These are phyloP conservation scores for Cryptocheilus praepositus DNA, from an alignment of 2,888 invertebrate genomes.

Conservation along the genomic window DNA sequence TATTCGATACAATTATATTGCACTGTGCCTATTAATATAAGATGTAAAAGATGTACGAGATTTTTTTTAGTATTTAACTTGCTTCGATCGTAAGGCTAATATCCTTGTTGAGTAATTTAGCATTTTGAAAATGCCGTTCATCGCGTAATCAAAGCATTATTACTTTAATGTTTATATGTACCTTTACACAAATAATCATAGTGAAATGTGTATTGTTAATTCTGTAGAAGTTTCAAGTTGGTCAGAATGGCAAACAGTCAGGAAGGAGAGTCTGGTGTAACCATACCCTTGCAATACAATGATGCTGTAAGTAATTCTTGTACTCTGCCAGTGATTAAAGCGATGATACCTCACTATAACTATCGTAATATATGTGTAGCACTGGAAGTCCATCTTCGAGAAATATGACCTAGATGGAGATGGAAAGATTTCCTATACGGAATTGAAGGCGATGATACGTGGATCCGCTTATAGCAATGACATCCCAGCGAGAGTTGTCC, in stretches of 20 bases:
- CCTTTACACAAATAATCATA: background rate
- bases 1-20: too few species aligned
- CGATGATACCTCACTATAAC: slow-evolving; percentile 24
- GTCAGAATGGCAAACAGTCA: slow-evolving; percentile 68
- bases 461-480: slow-evolving; percentile 81
- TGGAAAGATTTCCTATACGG: slow-evolving; percentile 82
- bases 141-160: background rate
- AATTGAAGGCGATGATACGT: slow-evolving; percentile 80
- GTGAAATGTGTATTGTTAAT: too few species aligned
- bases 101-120: too few species aligned
- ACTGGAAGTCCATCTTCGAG: slow-evolving; percentile 72
- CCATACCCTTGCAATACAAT: slow-evolving; percentile 70
- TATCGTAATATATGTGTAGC: slow-evolving; percentile 54
- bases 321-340: background rate
- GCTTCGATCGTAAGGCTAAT: too few species aligned
- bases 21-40: too few species aligned
- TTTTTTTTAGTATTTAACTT: too few species aligned
- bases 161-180: background rate
- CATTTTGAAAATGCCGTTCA: too few species aligned
- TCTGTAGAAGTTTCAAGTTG: slow-evolving; percentile 65
- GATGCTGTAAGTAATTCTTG: slow-evolving; percentile 62
- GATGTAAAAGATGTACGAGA: too few species aligned
- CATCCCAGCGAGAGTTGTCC: slow-evolving; percentile 82
- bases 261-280: slow-evolving; percentile 67
- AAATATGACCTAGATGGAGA: slow-evolving; percentile 84